A percentile compares a stretch with the other conserved stretches of the same genome.
These are phyloP conservation scores for Dromaius novaehollandiae DNA, from an alignment of 2,113 vertebrate genomes.

Conservation along the genomic window DNA sequence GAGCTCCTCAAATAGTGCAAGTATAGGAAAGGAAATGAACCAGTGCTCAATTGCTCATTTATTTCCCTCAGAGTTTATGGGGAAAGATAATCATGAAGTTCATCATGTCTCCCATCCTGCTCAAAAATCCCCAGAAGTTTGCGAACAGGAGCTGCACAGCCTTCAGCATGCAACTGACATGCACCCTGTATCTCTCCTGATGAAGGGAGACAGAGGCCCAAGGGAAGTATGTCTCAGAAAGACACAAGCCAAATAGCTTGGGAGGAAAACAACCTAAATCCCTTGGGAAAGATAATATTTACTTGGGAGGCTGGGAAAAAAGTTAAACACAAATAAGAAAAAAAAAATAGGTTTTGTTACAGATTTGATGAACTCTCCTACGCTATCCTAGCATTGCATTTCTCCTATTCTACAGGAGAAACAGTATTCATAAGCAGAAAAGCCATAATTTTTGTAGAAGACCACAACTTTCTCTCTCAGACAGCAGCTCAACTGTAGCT, in stretches of 20 bases:
- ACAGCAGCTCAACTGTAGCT: neutral
- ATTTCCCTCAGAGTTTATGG: neutral
- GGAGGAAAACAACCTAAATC: slow-evolving; percentile 12
- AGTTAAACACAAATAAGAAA: slow-evolving; percentile 5
- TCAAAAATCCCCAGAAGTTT: neutral
- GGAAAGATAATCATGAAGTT: neutral
- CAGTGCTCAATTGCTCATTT: neutral
- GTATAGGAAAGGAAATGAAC: neutral
- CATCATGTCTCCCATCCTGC: neutral
- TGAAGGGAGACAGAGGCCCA: neutral
- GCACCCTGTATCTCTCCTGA: neutral
- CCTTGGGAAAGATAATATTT: neutral
- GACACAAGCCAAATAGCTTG: neutral
- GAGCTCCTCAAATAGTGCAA: neutral
- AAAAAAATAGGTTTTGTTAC: neutral
- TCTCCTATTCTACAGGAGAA: neutral
- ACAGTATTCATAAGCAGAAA: neutral
- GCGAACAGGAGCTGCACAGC: neutral
- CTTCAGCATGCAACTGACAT: neutral
- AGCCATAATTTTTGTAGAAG: neutral
- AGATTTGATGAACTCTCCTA: neutral
- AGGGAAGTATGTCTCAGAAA: neutral
- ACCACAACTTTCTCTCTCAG: neutral
- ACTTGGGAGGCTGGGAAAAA: neutral
- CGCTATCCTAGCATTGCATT: neutral